Evolutionary conservation across 2,888 invertebrate genomes (phyloP), one percentile per base, ranked within the genome.

Genomic region (Oasisia sp.): DNA sequence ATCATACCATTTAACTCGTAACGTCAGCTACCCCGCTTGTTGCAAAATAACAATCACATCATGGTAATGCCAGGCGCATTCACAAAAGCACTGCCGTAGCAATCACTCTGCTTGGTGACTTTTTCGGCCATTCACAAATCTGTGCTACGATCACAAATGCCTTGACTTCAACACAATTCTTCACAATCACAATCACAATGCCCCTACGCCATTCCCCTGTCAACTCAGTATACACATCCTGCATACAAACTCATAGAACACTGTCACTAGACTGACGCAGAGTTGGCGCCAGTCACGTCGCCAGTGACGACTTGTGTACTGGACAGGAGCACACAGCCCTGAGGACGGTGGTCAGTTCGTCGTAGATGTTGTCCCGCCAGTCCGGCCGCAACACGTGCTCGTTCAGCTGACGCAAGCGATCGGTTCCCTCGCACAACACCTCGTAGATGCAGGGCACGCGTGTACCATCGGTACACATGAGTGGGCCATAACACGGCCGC

Each of bases 391-490:
- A 93, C 45, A 94, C 92, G 93, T 95, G 95, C 89, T 95, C 95
- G 93, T 96, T 96, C 32, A 96, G 93, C 91, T 94, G 94, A 92
- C 94, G 93, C 32, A 96, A 94, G 38, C 94, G 94, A 2, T 95
- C 95, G 1, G 96, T 95, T 32, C 96, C 96, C 9, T 91, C 92
- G 14, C 94, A 92, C 93, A 96, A 94, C 8, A 95, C 94, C 90
- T 94, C 94, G 92, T 95, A 95, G 38, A 96, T 92, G 94, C 96
- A 96, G 8, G 95, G 95, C 90, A 96, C 93, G 91, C 94, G 94
- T 4, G 95, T 92, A 56, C 94, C 93, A 89, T 95, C 95, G 7
- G 94, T 93, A 90, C 93, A 92, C 11, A 94, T 94, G 91, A 96
- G 92, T 1, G 95, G 95, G 7, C 95, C 95, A 92, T 95, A 95